Percentiles rank a stretch among this genome's conserved stretches.
Conservation (phyloP, 2,888 invertebrate genomes). For the Augiades crinisus region DNA sequence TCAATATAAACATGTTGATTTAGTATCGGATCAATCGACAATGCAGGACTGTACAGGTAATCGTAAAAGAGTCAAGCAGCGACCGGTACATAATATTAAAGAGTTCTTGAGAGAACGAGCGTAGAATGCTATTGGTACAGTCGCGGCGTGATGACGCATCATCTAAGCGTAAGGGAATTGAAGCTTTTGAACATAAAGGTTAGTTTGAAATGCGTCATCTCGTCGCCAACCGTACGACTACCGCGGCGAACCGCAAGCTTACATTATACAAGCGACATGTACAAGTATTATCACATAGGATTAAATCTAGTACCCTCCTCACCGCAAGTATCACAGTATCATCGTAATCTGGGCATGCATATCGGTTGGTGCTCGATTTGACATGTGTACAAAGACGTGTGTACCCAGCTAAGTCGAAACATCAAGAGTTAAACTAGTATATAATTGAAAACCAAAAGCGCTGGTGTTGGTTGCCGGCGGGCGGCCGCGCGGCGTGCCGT, state of each 20-base stretch:
- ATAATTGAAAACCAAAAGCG: constrained; percentile 37
- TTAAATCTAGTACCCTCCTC: constrained; percentile 37
- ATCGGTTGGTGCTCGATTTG: constrained; percentile 41
- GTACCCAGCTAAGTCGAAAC: constrained; percentile 39
- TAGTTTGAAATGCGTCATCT: constrained; percentile 5
- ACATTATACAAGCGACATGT: constrained; percentile 50
- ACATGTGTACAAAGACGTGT: constrained; percentile 33
- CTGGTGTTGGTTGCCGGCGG: constrained; percentile 35
- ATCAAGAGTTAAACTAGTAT: constrained; percentile 36
- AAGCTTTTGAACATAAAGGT: neutral
- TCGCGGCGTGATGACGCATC: constrained; percentile 23
- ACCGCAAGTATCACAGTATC: constrained; percentile 36
- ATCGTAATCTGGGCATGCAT: constrained; percentile 66
- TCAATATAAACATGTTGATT: constrained; percentile 11
- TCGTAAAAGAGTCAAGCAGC: constrained; percentile 36
- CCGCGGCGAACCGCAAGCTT: constrained; percentile 39
- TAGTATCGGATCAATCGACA: constrained; percentile 2
- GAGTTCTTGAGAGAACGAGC: constrained; percentile 45
- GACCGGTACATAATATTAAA: constrained; percentile 49
- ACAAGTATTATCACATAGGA: constrained; percentile 38
- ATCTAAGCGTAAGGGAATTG: neutral
- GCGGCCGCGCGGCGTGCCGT: constrained; percentile 35
- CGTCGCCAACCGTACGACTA: constrained; percentile 36
- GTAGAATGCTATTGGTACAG: constrained; percentile 39
- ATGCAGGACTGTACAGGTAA: constrained; percentile 18